These are phyloP conservation scores for Drosophila suboccidentalis DNA, from an alignment of 2,888 invertebrate genomes.

Conservation along the genomic window DNA sequence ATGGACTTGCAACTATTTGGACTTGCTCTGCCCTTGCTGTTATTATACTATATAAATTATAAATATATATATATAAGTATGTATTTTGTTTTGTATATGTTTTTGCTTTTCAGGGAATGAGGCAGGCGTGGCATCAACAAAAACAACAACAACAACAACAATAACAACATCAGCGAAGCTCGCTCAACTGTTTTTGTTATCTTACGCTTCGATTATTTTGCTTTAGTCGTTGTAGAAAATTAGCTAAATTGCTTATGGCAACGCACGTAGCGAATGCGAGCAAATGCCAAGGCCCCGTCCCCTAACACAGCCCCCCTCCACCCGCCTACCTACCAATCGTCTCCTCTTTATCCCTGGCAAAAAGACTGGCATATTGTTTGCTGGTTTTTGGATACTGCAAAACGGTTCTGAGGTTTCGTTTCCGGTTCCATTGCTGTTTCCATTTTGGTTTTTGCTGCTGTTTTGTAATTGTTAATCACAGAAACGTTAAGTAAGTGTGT, in stretches of 20 bases:
- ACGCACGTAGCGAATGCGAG: conserved; percentile 72
- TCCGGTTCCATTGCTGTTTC: conserved; percentile 13
- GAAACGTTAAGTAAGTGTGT: conserved; percentile 50
- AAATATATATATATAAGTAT: not conserved
- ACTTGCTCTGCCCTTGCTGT: conserved; percentile 5
- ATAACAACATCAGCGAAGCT: not conserved
- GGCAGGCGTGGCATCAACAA: conserved; percentile 2
- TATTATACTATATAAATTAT: not conserved
- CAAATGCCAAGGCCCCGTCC: conserved; percentile 40
- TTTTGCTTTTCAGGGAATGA: conserved; percentile 1
- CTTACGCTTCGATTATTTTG: conserved; percentile 76
- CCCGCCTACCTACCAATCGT: not conserved
- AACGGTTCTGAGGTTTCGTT: conserved; percentile 47
- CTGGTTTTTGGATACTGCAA: conserved; percentile 34
- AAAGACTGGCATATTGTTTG: conserved; percentile 42
- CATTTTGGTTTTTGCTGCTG: conserved; percentile 45
- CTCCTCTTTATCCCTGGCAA: not conserved
- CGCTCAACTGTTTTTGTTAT: conserved; percentile 58
- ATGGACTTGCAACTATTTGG: conserved; percentile 21
- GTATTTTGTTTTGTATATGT: not conserved
- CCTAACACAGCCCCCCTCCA: not conserved
- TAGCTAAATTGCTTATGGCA: conserved; percentile 83
- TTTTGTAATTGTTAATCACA: conserved; percentile 78
- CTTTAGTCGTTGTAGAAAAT: conserved; percentile 70
- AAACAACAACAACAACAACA: not conserved